Evolutionary conservation across 2,888 invertebrate species (phyloP).

Genomic region (Melolontha melolontha): DNA sequence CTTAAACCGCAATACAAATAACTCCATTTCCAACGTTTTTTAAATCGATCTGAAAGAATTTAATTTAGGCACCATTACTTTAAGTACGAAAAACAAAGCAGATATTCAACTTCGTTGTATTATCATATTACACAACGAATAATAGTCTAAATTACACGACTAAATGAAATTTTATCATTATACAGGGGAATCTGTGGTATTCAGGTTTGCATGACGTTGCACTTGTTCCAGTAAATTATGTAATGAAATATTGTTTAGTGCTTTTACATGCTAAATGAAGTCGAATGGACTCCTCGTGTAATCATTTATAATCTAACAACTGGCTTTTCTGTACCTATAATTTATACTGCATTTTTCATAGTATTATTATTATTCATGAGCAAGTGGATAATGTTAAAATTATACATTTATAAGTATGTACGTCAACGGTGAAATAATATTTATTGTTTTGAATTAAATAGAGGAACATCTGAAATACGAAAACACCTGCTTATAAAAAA

Average conservation of each 20-base stretch:
- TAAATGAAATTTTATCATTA: conserved; percentile 23
- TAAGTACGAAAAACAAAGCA: no score
- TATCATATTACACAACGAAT: conserved; percentile 6
- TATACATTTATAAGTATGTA: conserved; percentile 16
- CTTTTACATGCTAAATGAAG: conserved; percentile 28
- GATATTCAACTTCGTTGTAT: neutral
- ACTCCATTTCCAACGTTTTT: no score
- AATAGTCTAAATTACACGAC: conserved; percentile 16
- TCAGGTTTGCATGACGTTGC: conserved; percentile 16
- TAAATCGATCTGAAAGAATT: no score
- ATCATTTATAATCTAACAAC: conserved; percentile 26
- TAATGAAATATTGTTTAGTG: conserved; percentile 32
- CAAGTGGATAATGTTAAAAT: conserved; percentile 18
- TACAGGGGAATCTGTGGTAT: conserved; percentile 26
- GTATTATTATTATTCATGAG: conserved; percentile 22
- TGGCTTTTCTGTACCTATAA: neutral
- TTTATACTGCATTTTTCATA: conserved; percentile 24
- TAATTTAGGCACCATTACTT: no score
- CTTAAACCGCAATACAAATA: no score
- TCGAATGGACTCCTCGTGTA: conserved; percentile 17
- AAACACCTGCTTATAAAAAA: no score
- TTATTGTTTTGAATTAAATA: conserved; percentile 13
- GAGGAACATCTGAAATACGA: neutral
- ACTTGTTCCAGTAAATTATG: conserved; percentile 29
- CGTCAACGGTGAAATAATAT: conserved; percentile 12